Conservation (phyloP, 2,888 invertebrate species). For the Spicauda simplicius region DNA sequence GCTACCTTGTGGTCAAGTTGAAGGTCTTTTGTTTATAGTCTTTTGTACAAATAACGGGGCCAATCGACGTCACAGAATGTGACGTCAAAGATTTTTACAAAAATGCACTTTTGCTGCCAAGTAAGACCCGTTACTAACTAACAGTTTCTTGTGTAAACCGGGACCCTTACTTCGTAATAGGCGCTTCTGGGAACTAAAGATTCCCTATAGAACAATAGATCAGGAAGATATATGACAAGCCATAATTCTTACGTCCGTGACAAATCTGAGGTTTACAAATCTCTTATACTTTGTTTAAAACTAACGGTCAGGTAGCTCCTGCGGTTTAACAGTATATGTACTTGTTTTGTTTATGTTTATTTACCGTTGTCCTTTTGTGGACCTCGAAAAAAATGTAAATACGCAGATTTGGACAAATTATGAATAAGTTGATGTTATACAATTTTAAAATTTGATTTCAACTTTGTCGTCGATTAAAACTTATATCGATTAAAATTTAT, state of each 20-base stretch:
- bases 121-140: constrained; percentile 70
- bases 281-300: constrained; percentile 58
- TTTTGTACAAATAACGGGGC: constrained; percentile 71
- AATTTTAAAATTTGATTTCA: too few relatives aligned
- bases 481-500: too few relatives aligned
- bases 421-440: too few relatives aligned
- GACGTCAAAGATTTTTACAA: constrained; percentile 77
- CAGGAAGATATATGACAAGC: constrained; percentile 68
- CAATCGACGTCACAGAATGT: constrained; percentile 57
- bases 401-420: too few relatives aligned
- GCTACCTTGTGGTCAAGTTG: constrained; percentile 74
- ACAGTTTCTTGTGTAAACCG: constrained; percentile 77
- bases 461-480: too few relatives aligned
- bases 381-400: neutral
- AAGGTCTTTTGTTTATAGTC: constrained; percentile 64
- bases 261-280: constrained; percentile 79
- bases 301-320: constrained; percentile 57
- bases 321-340: constrained; percentile 49
- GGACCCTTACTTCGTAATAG: constrained; percentile 61
- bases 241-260: constrained; percentile 68
- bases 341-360: constrained; percentile 1
- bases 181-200: constrained; percentile 72
- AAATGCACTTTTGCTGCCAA: constrained; percentile 79
- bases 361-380: constrained; percentile 5
- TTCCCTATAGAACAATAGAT: constrained; percentile 65